Evolutionary conservation across 2,113 vertebrate genomes (phyloP), one percentile per base, ranked within the genome.

Genomic region (Chaenogobius annularis): DNA sequence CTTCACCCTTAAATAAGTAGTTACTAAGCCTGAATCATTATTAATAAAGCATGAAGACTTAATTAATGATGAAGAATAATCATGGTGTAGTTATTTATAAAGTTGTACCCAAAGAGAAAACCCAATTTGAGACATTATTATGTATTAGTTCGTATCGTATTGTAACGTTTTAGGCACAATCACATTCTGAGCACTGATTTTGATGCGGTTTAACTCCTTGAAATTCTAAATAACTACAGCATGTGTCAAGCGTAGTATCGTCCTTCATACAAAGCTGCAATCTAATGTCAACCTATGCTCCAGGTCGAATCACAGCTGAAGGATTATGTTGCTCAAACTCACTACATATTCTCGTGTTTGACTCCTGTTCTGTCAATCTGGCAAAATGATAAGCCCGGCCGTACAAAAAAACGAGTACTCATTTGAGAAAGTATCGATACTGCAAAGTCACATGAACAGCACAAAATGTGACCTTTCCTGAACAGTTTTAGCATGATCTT

Each of bases 321-420:
- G 70, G 66, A 77, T 63, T 63, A 77, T 56, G 37, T 19, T 50
- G 44, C 54, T 23, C 8, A 56, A 19, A 17, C 37, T 55, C 52
- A 58, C 65, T 48, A 71, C 55, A 62, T 47, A 68, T 31, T 68
- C 46, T 66, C 58, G 56, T 66, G 68, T 20, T 48, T 62, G 64
- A 59, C 40, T 22, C n/a, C n/a, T 64, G 56, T 50, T 73, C 35
- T 84, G 86, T 82, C 82, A 85, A 81, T 52, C 50, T 54, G 50
- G 19, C 73, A 72, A 37, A 85, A 88, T 75, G 70, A 31, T 26
- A 71, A 78, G 69, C n/a, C 78, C 81, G 84, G 70, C 81, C 79
- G 70, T 20, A 47, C 46, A 35, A 23, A 26, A 52, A 61, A 62
- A n/a, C n/a, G n/a, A n/a, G 26, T 31, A 4, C 26, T 31, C 26